Evolutionary conservation across 1,140 invertebrate species (phyloP).

Genomic region (Hirudo medicinalis): DNA sequence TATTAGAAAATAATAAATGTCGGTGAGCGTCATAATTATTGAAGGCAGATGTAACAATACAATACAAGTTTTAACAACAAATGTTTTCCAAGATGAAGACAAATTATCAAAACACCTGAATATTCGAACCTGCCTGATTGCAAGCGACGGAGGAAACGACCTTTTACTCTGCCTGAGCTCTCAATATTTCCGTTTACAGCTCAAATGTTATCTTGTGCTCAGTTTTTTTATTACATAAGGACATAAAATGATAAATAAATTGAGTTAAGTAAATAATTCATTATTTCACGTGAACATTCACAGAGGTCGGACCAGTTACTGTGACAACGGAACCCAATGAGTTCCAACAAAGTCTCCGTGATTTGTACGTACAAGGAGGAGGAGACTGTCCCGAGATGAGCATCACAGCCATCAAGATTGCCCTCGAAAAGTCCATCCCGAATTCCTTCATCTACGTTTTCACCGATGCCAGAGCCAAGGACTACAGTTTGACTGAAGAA

Average conservation of each 20-base stretch:
- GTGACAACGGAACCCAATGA: slow-evolving; percentile 49
- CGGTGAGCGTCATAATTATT: no score
- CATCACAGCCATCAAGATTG: slow-evolving; percentile 51
- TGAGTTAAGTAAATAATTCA: not conserved
- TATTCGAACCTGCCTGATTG: no score
- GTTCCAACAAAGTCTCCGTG: slow-evolving; percentile 47
- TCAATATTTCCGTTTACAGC: not conserved
- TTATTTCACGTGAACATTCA: slow-evolving; percentile 1
- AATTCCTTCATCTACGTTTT: slow-evolving; percentile 62
- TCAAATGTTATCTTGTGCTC: no score
- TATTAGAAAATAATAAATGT: no score
- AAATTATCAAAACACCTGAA: no score
- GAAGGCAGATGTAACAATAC: no score
- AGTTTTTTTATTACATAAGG: not conserved
- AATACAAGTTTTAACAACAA: no score
- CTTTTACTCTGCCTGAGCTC: not conserved
- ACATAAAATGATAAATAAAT: not conserved
- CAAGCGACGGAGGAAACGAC: no score
- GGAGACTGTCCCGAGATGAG: slow-evolving; percentile 62
- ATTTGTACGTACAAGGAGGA: slow-evolving; percentile 54
- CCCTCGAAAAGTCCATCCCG: slow-evolving; percentile 51
- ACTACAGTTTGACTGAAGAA: slow-evolving; percentile 50
- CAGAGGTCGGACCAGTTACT: slow-evolving; percentile 52
- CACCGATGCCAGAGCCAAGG: slow-evolving; percentile 58
- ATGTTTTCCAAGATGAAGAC: no score